Percentiles rank a stretch among this genome's conserved stretches.
These are phyloP conservation scores for Malurus cyaneus DNA, from an alignment of 2,113 vertebrate genomes.

Conservation along the genomic window DNA sequence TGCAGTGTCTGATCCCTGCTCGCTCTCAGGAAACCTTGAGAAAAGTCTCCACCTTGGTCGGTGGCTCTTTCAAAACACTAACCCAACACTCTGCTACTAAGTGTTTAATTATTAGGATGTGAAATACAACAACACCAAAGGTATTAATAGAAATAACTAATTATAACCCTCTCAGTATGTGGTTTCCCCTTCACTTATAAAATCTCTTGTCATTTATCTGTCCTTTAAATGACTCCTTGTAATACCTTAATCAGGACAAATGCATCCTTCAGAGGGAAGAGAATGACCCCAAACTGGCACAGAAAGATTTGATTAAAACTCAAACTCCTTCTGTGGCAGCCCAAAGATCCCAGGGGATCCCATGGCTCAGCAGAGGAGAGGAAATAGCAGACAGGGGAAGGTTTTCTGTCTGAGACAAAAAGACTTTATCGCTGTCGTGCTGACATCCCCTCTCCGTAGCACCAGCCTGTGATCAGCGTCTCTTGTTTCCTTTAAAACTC, in stretches of 20 bases:
- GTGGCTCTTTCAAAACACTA: background rate
- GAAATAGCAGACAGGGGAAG: background rate
- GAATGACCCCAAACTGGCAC: background rate
- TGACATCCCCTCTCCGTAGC: background rate
- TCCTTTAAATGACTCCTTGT: constrained; percentile 3
- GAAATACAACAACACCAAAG: background rate
- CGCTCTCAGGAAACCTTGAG: background rate
- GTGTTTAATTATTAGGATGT: constrained; percentile 42
- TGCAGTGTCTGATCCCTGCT: background rate
- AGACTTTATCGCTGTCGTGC: background rate
- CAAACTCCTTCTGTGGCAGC: background rate
- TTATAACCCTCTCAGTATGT: background rate
- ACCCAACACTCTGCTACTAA: background rate
- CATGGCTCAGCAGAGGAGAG: background rate
- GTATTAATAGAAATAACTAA: background rate
- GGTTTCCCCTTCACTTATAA: background rate
- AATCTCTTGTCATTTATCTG: constrained; percentile 6
- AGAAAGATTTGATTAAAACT: constrained; percentile 45
- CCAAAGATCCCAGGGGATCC: background rate
- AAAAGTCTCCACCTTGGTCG: background rate
- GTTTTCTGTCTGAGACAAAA: background rate
- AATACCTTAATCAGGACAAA: constrained; percentile 21
- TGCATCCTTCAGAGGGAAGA: background rate
- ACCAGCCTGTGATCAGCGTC: background rate
- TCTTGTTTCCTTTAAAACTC: background rate